These are phyloP conservation scores for Callospermophilus lateralis DNA, from an alignment of 2,113 vertebrate species.

Conservation along the genomic window DNA sequence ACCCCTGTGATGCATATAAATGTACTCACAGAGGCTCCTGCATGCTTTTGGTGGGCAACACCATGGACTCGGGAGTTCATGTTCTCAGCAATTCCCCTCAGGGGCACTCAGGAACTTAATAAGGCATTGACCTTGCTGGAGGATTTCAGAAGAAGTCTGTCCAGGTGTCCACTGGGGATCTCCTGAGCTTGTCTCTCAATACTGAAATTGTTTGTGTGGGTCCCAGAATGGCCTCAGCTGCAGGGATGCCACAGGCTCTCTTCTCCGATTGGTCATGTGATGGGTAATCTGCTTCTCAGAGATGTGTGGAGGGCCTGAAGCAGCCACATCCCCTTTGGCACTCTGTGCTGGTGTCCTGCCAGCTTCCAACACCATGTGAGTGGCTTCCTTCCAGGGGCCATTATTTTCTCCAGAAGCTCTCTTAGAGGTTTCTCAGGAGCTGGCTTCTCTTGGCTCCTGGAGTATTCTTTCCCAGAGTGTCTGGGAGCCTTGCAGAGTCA, in stretches of 20 bases:
- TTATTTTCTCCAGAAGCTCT: accelerated
- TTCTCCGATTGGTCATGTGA: accelerated
- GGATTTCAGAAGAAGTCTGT: not conserved
- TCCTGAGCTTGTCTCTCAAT: no score
- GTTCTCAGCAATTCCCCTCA: no score
- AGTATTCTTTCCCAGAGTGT: no score
- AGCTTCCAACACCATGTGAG: not conserved
- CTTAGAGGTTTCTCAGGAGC: no score
- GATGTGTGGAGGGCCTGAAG: no score
- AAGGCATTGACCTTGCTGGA: not conserved
- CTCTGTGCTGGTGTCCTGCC: not conserved
- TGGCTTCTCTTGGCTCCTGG: no score
- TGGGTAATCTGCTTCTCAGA: not conserved
- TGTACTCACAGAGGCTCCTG: no score
- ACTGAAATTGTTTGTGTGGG: no score
- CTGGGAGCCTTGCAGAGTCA: no score
- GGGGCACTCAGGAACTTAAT: no score
- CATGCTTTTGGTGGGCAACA: not conserved
- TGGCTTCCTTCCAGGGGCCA: not conserved
- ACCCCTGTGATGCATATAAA: no score
- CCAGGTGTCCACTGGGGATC: not conserved
- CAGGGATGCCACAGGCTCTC: not conserved
- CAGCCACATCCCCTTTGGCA: no score
- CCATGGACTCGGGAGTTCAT: not conserved
- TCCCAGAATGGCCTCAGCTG: not conserved